Base-by-base conservation (phyloP, 2,797 vertebrate species). In the Huso huso region DNA sequence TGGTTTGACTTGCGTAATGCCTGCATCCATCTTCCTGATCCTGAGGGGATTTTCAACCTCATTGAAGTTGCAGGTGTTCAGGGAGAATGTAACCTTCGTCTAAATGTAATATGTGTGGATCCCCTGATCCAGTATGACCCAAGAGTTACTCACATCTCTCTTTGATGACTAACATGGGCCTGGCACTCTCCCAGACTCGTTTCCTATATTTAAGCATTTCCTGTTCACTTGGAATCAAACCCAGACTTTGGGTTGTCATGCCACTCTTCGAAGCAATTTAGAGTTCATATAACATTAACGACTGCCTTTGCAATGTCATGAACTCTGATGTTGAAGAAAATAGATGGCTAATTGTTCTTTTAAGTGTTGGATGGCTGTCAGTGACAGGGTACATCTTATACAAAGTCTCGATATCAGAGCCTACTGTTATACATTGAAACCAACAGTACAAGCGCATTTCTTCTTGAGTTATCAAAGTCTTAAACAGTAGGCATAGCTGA, bases 161-260 rank as follows among this genome's bases (percentile, higher is more conserved):
- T 60, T 57, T 76, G 79, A 81, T 81, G 79, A 76, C 64, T 74
- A 79, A 65, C 64, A 79, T 80, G 81, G 84, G 74, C 70, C 82
- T 79, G 78, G 81, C 78, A 77, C 78, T 51, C 73, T 73, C 70
- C 82, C 78, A 77, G 71, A 68, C 75, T 76, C 66, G 77, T 80
- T 86, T 86, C 79, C 83, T 75, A 70, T 73, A 77, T 77, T 75
- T 69, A 68, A 78, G 74, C 75, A 71, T 76, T 88, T 88, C 83
- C 85, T 87, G 80, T 74, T 72, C 70, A 70, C 74, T 63, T 69
- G 82, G 76, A 81, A 72, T 77, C 80, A 85, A 67, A 73, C 77
- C 75, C 72, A 70, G 58, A 63, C 4, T 37, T 37, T 37, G 23
- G 23, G 23, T 37, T 37, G 23, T 37, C 23, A 37, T 37, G 23